phyloP scores from a whole-genome alignment of 2,113 vertebrate genomes.

The Grammatotria lemairii region DNA sequence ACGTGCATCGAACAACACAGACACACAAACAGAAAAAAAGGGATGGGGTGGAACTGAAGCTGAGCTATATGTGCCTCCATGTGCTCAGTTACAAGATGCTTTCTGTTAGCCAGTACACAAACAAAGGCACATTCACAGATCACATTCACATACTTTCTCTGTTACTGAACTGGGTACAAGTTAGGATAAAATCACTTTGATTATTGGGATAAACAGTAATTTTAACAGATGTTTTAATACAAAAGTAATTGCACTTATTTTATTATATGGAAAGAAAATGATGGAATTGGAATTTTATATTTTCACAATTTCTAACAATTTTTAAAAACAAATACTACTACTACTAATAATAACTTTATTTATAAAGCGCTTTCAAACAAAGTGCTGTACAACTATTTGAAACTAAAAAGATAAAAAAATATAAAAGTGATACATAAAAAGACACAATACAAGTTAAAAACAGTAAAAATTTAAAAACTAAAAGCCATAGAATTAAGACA shows the following conservation, averaged over 20 bases:
- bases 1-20: conserved; percentile 1
- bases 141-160: not conserved
- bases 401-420: not conserved
- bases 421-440: not conserved
- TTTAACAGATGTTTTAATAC: not conserved
- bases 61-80: not conserved
- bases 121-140: not conserved
- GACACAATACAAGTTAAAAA: not conserved
- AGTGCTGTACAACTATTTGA: not conserved
- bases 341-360: accelerated
- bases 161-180: not conserved
- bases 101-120: not conserved
- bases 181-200: not conserved
- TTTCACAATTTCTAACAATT: not conserved
- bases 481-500: not conserved
- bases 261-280: not conserved
- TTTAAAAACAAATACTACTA: not conserved
- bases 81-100: not conserved
- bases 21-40: not conserved
- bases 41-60: not conserved
- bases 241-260: not conserved
- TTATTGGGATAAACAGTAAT: not conserved
- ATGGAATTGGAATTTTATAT: not conserved
- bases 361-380: not conserved
- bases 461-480: not conserved